Evolutionary conservation across 2,113 vertebrate species (phyloP), one percentile per base, ranked within the genome.

Genomic region (Pelodiscus sinensis): DNA sequence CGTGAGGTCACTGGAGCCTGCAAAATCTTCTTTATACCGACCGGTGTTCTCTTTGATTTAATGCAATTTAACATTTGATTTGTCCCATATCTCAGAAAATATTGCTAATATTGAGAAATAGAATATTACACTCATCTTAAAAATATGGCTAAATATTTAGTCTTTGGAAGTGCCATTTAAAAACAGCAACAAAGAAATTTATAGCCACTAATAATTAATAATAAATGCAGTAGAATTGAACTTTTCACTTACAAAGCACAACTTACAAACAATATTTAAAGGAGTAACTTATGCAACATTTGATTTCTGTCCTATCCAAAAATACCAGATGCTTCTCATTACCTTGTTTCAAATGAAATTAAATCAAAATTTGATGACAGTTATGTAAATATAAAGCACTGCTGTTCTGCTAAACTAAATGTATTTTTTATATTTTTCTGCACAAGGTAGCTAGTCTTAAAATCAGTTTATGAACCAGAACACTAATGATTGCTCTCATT

Each of bases 1-100:
- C 65, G 55, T 90, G 94, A 96, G 95, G 90, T 87, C 93, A 86
- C 68, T 91, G 85, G 82, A 97, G 93, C 93, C 84, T 90, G 80
- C 83, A 95, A 87, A 94, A 77, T 81, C 89, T 85, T 92, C 81
- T 77, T 88, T 92, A 27, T 35, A 82, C 81, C 10, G 11, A 88
- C 79, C 55, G 3, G 81, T 57, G 57, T 92, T 79, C 89, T 85
- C 95, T 97, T 71, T 94, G 90, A 38, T 82, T 68, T 86, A 87
- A 86, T 95, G 92, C 89, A 52, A 51, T 77, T 77, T 87, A 71
- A 81, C 71, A 80, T 93, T 44, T 44, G 19, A 10, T 92, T 89
- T 94, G 92, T 96, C 60, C 89, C 88, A 73, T 29, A 90, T 56
- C 88, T 79, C 84, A 60, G 82, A 90, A 81, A 94, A 90, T 18